phyloP scores from a whole-genome alignment of 2,113 vertebrate genomes.

The Petromus typicus region DNA sequence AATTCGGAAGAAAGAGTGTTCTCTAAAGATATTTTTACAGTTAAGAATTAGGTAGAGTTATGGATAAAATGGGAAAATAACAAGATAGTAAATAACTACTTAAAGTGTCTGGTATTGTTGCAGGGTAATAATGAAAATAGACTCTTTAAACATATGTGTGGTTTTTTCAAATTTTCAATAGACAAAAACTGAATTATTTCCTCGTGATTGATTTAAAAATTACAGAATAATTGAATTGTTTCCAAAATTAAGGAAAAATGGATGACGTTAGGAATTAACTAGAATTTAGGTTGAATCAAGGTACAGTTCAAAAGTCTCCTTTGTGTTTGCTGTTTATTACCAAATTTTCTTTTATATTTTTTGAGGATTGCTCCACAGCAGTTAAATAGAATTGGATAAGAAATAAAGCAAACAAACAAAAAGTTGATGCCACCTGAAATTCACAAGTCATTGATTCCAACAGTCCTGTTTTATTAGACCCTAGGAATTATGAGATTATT shows the following conservation, averaged over 20 bases:
- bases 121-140: too few species aligned
- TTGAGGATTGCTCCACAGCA: neutral
- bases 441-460: slow-evolving; percentile 2
- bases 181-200: neutral
- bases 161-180: neutral
- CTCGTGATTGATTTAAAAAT: neutral
- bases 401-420: neutral
- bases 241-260: neutral
- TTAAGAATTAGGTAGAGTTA: neutral
- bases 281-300: slow-evolving; percentile 38
- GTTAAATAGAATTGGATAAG: neutral
- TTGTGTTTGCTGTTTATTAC: slow-evolving; percentile 6
- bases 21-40: neutral
- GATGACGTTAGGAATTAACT: neutral
- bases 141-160: neutral
- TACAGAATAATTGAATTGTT: neutral
- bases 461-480: neutral
- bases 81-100: neutral
- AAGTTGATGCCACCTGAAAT: neutral
- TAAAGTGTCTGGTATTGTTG: neutral
- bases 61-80: neutral
- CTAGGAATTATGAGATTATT: neutral
- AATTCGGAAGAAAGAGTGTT: neutral
- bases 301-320: slow-evolving; percentile 23
- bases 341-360: slow-evolving; percentile 20